A percentile compares a stretch with the other conserved stretches of the same genome.
phyloP scores from a whole-genome alignment of 2,888 invertebrate species.

The Craniophora ligustri region DNA sequence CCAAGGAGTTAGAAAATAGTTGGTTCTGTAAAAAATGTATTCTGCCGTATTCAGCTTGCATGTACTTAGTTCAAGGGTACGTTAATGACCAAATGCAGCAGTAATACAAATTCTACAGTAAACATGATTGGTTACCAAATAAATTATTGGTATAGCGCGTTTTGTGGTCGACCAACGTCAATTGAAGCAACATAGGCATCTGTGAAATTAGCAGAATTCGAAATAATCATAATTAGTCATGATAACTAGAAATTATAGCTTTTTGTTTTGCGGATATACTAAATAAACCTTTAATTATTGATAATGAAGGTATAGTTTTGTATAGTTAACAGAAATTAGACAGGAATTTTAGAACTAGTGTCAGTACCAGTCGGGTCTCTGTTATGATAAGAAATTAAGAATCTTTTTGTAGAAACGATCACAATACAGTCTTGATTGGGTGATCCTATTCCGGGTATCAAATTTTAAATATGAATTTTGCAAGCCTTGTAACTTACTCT shows the following conservation, averaged over 20 bases:
- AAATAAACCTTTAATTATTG: neutral
- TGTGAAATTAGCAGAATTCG: conserved; percentile 7
- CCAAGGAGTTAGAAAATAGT: too few species aligned
- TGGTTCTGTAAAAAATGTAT: neutral
- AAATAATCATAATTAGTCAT: conserved; percentile 8
- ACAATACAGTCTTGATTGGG: too few species aligned
- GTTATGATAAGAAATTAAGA: too few species aligned
- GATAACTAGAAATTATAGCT: neutral
- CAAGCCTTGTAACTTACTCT: too few species aligned
- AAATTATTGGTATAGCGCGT: conserved; percentile 10
- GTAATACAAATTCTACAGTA: neutral
- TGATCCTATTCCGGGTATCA: too few species aligned
- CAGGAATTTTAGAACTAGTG: too few species aligned
- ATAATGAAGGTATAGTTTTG: neutral
- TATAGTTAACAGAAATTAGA: too few species aligned
- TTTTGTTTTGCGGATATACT: neutral
- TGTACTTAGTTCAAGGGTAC: neutral
- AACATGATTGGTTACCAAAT: conserved; percentile 1
- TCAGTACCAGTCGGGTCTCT: too few species aligned
- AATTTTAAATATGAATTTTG: too few species aligned
- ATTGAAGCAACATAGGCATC: conserved; percentile 21
- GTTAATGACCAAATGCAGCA: neutral
- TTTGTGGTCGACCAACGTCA: conserved; percentile 27
- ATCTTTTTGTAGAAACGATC: too few species aligned
- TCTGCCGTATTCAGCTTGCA: too few species aligned